These are phyloP conservation scores for Heliconius ethilla DNA, from an alignment of 2,888 invertebrate species.

Conservation along the genomic window DNA sequence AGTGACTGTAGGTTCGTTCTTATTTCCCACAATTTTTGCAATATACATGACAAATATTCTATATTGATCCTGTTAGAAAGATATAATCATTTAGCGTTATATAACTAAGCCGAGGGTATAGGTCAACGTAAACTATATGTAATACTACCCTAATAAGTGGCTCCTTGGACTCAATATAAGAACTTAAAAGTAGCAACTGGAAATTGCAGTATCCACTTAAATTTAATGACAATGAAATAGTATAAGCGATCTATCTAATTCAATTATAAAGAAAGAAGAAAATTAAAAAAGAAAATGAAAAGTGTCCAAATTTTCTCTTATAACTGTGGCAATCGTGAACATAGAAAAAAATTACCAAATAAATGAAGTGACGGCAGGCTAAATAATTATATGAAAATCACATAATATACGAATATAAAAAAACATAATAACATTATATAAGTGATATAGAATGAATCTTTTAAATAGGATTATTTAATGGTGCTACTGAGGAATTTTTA, in stretches of 20 bases:
- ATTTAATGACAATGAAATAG: neutral
- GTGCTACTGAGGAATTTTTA: constrained; percentile 13
- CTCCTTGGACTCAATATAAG: neutral
- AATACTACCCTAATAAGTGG: neutral
- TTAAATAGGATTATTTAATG: neutral
- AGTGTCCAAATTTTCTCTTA: too few relatives aligned
- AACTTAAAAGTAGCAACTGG: neutral
- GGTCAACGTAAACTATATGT: neutral
- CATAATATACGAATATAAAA: neutral
- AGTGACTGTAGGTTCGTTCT: neutral
- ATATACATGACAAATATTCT: neutral
- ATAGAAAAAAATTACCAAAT: neutral
- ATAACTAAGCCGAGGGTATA: neutral
- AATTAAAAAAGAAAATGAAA: too few relatives aligned
- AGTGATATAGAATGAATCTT: neutral
- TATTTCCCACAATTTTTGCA: neutral
- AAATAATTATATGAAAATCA: neutral
- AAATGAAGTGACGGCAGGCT: too few relatives aligned
- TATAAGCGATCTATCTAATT: neutral
- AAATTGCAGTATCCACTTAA: neutral
- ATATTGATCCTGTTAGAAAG: too few relatives aligned
- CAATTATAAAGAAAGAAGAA: neutral
- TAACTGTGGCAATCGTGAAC: neutral
- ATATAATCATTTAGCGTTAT: neutral
- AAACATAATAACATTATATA: neutral